These are phyloP conservation scores for Microcebus tavaratra DNA, from an alignment of 2,113 vertebrate species.

Conservation along the genomic window DNA sequence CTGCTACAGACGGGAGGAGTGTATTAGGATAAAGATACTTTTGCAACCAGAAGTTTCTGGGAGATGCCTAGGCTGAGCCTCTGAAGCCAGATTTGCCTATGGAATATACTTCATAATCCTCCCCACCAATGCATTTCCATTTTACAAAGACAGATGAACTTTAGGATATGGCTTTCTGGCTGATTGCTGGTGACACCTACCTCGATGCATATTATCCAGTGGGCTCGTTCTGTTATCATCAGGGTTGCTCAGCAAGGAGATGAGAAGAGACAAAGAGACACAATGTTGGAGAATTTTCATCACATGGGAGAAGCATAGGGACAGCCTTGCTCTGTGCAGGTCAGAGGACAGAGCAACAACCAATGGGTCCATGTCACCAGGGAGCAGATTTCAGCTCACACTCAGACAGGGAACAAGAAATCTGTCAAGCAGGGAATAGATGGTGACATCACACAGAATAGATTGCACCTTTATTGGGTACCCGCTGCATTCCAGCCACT, in stretches of 20 bases:
- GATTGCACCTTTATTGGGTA: neutral
- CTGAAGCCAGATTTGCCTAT: neutral
- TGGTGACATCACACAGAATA: neutral
- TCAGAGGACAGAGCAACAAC: neutral
- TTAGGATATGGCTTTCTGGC: neutral
- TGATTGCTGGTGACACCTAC: neutral
- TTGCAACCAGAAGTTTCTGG: neutral
- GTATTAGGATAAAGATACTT: constrained; percentile 24
- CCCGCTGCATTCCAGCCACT: neutral
- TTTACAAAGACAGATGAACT: neutral
- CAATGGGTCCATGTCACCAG: neutral
- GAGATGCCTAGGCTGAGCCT: neutral
- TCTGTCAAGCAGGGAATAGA: neutral
- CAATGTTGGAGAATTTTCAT: neutral
- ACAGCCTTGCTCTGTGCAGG: neutral
- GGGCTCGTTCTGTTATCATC: neutral
- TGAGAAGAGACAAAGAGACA: neutral
- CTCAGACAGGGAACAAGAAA: neutral
- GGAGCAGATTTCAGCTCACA: neutral
- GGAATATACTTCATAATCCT: neutral
- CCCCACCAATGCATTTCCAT: neutral
- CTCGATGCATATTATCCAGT: neutral
- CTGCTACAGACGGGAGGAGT: constrained; percentile 30
- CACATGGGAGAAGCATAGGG: neutral
- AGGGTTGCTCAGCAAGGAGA: neutral